Base-by-base conservation (phyloP, 2,113 vertebrate species). In the Hassar affinis region DNA sequence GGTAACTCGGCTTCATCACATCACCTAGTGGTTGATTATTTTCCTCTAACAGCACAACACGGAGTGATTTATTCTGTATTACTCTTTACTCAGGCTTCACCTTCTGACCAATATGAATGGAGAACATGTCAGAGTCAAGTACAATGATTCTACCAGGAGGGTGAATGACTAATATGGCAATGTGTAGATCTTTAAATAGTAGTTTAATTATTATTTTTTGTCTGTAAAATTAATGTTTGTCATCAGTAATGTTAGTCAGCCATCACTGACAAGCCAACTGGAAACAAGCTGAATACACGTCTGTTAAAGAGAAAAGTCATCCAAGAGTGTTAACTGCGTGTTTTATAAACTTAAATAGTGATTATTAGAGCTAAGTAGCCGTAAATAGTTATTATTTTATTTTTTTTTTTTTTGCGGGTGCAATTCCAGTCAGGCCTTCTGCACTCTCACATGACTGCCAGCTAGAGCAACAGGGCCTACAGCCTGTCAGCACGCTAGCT, bases 381-480 rank as follows among this genome's bases (percentile, higher is more conserved):
- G n/a, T 79, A 25, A 45, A 81, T n/a, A 54, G 7, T 18, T n/a
- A 10, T 22, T n/a, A n/a, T n/a, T n/a, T n/a, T 33, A 0, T 15
- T 17, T 66, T 18, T 17, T 45, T n/a, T 45, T 54, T 72, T 56
- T 51, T 38, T 57, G 57, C 14, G 25, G 68, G 79, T 35, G 27
- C 38, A 66, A 25, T 59, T 47, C 54, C 76, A 76, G 80, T 22
- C 85, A 86, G 87, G 83, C 83, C 85, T 64, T 49, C 45, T 25
- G 38, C 30, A 80, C 71, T 10, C 82, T 88, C 82, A 84, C 83
- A 84, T 87, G 84, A 85, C 88, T 84, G 83, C 85, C 75, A 77
- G 79, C 66, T 62, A 71, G 80, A 85, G 87, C 87, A 88, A 87
- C 86, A 89, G 88, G 88, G 85, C 88, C 83, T 78, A 62, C 52